Evolutionary conservation across 1,140 invertebrate genomes (phyloP), one percentile per base, ranked within the genome.

Genomic region (Cydia amplana): DNA sequence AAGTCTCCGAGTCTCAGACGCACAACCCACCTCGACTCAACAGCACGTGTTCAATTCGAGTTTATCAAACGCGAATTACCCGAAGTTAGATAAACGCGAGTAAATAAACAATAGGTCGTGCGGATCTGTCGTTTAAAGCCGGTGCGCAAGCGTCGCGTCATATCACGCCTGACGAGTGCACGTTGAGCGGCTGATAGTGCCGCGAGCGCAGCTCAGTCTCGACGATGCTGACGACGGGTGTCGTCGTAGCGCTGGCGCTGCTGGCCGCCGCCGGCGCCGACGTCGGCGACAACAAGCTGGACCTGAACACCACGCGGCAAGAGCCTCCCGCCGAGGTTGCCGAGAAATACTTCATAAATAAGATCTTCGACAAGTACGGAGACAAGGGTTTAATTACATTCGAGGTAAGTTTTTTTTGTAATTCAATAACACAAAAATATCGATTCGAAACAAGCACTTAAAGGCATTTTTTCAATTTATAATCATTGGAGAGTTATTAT

Each of bases 321-420:
- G 20, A 20, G 5, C 63, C 55, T 51, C 87, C 88, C 10, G 90
- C 91, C 0, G 91, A 93, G 79, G 82, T 87, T 6, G 90, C 91
- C 0, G 91, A 93, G 80, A 83, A 89, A 76, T 93, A 92, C 78
- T 94, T 94, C 83, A 93, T 94, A 75, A 83, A 93, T 72, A 89
- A 93, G 78, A 94, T 95, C 80, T 95, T 95, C 80, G 86, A 94
- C 80, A 95, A 95, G 81, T 95, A 95, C 80, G 94, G 94, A 72
- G 93, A 93, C 75, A 93, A 93, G 80, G 94, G 93, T 20, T 89
- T 94, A 74, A 95, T 95, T 78, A 94, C 93, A 32, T 95, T 94
- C 83, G 94, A 95, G 91, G 94, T 95, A 82, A 93, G 91, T 88
- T 72, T 72, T 72, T 72, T 75, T 77, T 73, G 20, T 78, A 79